A percentile compares a stretch with the other conserved stretches of the same genome.
Evolutionary conservation across 2,113 vertebrate genomes (phyloP).

Genomic region (Oryzias woworae): DNA sequence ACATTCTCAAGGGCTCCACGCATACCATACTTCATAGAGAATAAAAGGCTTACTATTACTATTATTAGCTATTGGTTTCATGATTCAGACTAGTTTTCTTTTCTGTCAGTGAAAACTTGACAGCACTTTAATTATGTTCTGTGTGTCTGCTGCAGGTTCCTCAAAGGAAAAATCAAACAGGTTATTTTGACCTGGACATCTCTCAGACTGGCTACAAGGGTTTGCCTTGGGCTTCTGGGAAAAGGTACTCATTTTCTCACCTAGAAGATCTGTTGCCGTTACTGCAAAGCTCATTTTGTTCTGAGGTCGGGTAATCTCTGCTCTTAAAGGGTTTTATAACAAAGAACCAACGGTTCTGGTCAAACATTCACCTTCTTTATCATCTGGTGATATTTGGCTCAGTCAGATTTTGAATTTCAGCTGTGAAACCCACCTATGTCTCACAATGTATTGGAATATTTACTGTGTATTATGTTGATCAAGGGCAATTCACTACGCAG

Average conservation of each 20-base stretch:
- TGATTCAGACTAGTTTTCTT: neutral
- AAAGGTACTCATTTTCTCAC: slow-evolving; percentile 79
- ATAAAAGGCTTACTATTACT: too few relatives aligned
- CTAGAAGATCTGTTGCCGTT: slow-evolving; percentile 12
- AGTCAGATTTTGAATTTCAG: slow-evolving; percentile 9
- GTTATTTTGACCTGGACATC: slow-evolving; percentile 95
- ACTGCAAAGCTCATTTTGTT: slow-evolving; percentile 7
- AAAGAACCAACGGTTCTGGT: neutral
- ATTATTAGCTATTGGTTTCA: neutral
- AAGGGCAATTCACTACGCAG: too few relatives aligned
- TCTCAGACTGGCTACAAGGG: slow-evolving; percentile 87
- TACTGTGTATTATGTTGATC: too few relatives aligned
- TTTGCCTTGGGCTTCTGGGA: slow-evolving; percentile 83
- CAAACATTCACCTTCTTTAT: slow-evolving; percentile 11
- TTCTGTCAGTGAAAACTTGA: neutral
- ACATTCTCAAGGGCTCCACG: neutral
- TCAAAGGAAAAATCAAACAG: slow-evolving; percentile 93
- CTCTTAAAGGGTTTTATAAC: neutral
- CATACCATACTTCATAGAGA: neutral
- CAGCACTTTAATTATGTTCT: slow-evolving; percentile 25
- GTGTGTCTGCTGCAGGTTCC: slow-evolving; percentile 85
- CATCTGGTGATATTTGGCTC: slow-evolving; percentile 33
- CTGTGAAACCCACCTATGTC: too few relatives aligned
- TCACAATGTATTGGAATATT: too few relatives aligned
- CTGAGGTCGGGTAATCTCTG: neutral